A percentile compares a stretch with the other conserved stretches of the same genome.
Conservation (phyloP, 2,888 invertebrate genomes). For the Mylabris sibirica region DNA sequence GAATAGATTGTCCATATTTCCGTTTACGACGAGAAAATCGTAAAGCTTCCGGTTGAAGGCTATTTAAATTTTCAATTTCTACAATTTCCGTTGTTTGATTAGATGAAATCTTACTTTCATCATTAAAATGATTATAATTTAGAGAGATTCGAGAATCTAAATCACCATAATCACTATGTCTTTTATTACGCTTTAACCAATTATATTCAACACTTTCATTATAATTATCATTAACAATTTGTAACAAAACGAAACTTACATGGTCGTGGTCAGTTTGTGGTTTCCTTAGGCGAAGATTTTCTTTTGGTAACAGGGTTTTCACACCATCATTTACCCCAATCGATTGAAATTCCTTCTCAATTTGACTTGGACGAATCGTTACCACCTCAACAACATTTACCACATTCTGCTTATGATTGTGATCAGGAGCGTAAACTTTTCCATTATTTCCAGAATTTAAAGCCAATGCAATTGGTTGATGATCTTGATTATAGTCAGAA, state of each 20-base stretch:
- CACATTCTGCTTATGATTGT: conserved; percentile 31
- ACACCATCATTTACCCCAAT: conserved; percentile 10
- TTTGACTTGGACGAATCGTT: background rate
- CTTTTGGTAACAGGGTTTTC: background rate
- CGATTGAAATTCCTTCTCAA: background rate
- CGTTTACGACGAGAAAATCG: conserved; percentile 17
- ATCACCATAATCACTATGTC: conserved; percentile 20
- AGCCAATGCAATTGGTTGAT: conserved; percentile 1
- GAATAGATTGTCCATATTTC: conserved; percentile 16
- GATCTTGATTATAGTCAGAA: conserved; percentile 42
- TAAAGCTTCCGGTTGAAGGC: conserved; percentile 24
- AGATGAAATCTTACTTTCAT: conserved; percentile 18
- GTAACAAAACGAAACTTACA: background rate
- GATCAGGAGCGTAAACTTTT: conserved; percentile 39
- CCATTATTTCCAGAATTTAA: conserved; percentile 18
- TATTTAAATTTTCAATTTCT: conserved; percentile 29
- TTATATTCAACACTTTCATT: conserved; percentile 1
- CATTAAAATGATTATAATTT: conserved; percentile 33
- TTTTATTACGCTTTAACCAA: conserved; percentile 8
- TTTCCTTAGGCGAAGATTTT: background rate
- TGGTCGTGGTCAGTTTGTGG: background rate
- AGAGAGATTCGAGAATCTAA: conserved; percentile 34
- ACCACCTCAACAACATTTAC: conserved; percentile 27
- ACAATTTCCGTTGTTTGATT: conserved; percentile 1
- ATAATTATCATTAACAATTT: background rate